Evolutionary conservation across 2,113 vertebrate species (phyloP).

Genomic region (Eubucco bourcierii): DNA sequence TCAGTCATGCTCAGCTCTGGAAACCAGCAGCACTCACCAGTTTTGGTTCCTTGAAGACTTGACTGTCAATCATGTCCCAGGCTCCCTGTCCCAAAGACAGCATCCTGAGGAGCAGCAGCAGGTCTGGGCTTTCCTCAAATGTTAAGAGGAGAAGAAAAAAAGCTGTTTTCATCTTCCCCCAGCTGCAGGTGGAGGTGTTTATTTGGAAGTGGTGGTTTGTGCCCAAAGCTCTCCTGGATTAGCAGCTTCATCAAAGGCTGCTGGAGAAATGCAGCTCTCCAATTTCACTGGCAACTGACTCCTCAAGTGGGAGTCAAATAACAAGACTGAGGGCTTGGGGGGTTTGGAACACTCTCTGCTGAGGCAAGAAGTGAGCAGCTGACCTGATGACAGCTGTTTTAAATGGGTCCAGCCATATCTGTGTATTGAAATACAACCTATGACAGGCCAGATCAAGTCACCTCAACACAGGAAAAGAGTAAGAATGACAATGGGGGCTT

Average conservation of each 20-base stretch:
- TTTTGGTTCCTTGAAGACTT: slow-evolving; percentile 97
- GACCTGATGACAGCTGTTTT: neutral
- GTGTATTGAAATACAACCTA: neutral
- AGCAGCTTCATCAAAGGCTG: neutral
- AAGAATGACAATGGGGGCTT: neutral
- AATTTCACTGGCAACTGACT: neutral
- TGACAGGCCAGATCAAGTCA: neutral
- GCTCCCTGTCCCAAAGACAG: slow-evolving; percentile 93
- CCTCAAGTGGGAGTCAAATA: neutral
- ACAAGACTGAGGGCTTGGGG: neutral
- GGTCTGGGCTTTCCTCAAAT: slow-evolving; percentile 90
- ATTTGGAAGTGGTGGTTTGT: neutral
- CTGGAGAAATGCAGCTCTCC: neutral
- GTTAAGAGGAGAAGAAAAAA: slow-evolving; percentile 16
- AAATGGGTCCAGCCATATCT: neutral
- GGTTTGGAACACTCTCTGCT: neutral
- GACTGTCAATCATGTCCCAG: slow-evolving; percentile 99
- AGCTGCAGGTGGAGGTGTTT: neutral
- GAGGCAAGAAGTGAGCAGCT: neutral
- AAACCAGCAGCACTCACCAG: slow-evolving; percentile 76
- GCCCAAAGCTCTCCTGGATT: neutral
- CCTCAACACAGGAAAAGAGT: neutral
- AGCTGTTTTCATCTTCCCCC: neutral
- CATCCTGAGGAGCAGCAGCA: slow-evolving; percentile 92
- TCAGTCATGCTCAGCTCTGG: neutral